phyloP scores from a whole-genome alignment of 1,140 invertebrate species.

The Drusus annulatus region DNA sequence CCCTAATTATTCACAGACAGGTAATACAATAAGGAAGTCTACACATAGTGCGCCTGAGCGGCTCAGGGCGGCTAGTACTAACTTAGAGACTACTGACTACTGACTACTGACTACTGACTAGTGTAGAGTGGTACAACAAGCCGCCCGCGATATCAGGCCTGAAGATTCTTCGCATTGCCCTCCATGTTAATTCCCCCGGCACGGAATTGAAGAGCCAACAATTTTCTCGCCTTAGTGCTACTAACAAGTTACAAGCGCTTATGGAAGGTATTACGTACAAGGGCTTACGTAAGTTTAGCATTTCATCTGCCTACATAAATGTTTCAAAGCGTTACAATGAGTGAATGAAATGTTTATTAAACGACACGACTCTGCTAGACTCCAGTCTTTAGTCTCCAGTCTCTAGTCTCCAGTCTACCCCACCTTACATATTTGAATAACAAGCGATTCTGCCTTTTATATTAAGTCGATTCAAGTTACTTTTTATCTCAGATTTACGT shows the following conservation, averaged over 20 bases:
- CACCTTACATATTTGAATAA: too few relatives aligned
- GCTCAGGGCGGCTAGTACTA: neutral
- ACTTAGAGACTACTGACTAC: too few relatives aligned
- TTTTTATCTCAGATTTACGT: too few relatives aligned
- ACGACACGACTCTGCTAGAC: neutral
- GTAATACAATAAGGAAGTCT: neutral
- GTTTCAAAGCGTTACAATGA: conserved; percentile 15
- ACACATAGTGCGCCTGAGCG: conserved; percentile 1
- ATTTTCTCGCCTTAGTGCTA: conserved; percentile 21
- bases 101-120: too few relatives aligned
- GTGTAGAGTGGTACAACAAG: neutral
- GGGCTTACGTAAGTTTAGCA: conserved; percentile 35
- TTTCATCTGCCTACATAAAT: conserved; percentile 19
- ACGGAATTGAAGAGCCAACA: conserved; percentile 27
- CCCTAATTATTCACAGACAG: too few relatives aligned
- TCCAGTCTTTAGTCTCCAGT: neutral
- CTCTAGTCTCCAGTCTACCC: neutral
- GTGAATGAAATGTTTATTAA: conserved; percentile 12
- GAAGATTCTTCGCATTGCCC: conserved; percentile 23
- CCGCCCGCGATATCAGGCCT: neutral
- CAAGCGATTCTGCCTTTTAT: too few relatives aligned
- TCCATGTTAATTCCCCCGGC: conserved; percentile 17
- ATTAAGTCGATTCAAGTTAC: too few relatives aligned
- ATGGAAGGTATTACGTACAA: conserved; percentile 19
- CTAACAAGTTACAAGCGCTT: conserved; percentile 29